These are phyloP conservation scores for Polymixis lichenea DNA, from an alignment of 2,888 invertebrate genomes.

Conservation along the genomic window DNA sequence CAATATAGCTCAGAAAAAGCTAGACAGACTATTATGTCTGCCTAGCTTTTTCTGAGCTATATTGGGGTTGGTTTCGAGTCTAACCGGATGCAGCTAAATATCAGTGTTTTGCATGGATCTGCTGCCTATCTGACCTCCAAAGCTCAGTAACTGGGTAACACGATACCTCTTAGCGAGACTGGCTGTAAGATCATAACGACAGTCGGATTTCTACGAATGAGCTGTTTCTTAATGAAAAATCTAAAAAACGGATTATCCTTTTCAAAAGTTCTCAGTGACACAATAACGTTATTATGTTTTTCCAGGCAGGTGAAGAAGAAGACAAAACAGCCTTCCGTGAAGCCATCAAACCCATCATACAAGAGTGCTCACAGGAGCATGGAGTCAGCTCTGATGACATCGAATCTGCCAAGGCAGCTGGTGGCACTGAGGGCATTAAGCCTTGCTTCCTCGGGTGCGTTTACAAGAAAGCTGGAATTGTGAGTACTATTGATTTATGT, in stretches of 20 bases:
- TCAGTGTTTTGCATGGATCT: not conserved
- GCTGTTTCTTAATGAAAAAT: too few species aligned
- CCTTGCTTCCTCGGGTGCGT: constrained; percentile 63
- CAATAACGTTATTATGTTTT: not conserved
- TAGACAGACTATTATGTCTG: too few species aligned
- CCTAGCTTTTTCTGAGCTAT: not conserved
- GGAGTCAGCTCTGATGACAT: constrained; percentile 50
- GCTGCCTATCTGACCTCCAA: not conserved
- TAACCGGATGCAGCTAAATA: not conserved
- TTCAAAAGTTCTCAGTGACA: not conserved
- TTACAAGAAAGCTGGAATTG: constrained; percentile 59
- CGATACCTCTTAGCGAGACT: not conserved
- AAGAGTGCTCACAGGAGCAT: constrained; percentile 56
- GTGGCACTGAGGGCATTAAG: constrained; percentile 50
- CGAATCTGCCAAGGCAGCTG: constrained; percentile 48
- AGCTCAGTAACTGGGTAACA: not conserved
- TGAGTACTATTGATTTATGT: constrained; percentile 49
- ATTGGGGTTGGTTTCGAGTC: not conserved
- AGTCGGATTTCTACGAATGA: not conserved
- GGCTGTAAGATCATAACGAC: not conserved
- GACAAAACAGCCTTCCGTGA: constrained; percentile 48
- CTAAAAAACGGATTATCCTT: not conserved
- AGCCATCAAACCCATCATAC: constrained; percentile 48
- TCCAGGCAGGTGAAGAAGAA: constrained; percentile 50
- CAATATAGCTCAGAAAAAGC: too few species aligned